Evolutionary conservation across 2,888 invertebrate genomes (phyloP).

Genomic region (Formica aserva): DNA sequence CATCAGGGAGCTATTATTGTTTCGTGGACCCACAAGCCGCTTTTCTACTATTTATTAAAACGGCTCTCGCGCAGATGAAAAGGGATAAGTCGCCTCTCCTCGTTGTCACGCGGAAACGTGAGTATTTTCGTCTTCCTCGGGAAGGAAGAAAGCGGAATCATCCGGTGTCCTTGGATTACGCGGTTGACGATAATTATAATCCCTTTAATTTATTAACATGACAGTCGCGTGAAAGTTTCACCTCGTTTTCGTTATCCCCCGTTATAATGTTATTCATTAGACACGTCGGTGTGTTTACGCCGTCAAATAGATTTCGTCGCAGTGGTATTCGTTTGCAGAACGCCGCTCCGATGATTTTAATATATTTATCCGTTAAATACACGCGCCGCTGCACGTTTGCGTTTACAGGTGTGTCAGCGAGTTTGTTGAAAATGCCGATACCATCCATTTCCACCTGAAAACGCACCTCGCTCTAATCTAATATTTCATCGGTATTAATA

Average conservation of each 20-base stretch:
- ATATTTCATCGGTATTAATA: slow-evolving; percentile 49
- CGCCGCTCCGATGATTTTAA: slow-evolving; percentile 46
- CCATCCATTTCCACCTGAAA: slow-evolving; percentile 34
- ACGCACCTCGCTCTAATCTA: slow-evolving; percentile 15
- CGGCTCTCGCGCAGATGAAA: neutral
- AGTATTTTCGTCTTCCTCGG: neutral
- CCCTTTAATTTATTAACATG: slow-evolving; percentile 5
- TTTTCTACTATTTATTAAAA: slow-evolving; percentile 19
- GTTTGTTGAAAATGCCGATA: slow-evolving; percentile 45
- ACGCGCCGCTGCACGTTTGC: slow-evolving; percentile 32
- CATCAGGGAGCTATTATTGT: slow-evolving; percentile 33
- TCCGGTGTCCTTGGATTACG: neutral
- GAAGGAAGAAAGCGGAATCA: neutral
- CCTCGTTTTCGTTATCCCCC: neutral
- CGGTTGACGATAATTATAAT: slow-evolving; percentile 38
- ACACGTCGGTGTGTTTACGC: slow-evolving; percentile 27
- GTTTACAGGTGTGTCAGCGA: slow-evolving; percentile 48
- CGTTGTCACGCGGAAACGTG: neutral
- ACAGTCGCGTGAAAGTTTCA: neutral
- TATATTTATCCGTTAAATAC: slow-evolving; percentile 50
- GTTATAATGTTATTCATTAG: slow-evolving; percentile 26
- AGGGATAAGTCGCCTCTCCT: neutral
- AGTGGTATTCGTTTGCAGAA: slow-evolving; percentile 29
- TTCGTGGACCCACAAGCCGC: slow-evolving; percentile 2
- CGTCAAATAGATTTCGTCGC: slow-evolving; percentile 32